Evolutionary conservation across 2,797 vertebrate genomes (phyloP), one percentile per base, ranked within the genome.

Genomic region (Galagoides demidoff): DNA sequence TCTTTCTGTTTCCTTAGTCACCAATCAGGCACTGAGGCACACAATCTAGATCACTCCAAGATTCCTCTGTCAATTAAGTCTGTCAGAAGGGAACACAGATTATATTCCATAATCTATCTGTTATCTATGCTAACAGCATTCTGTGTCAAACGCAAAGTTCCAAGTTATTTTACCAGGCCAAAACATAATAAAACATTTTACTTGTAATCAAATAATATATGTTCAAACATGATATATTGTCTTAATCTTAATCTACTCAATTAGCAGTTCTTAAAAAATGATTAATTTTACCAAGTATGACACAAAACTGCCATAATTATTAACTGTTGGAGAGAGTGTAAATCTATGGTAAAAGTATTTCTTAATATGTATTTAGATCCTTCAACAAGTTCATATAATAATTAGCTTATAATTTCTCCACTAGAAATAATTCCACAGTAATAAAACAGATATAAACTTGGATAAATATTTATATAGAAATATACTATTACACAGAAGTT

Each of bases 61-160:
- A 52, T 73, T n/a, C 34, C 19, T 82, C 64, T 57, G 19, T 23
- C 61, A 84, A 9, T 74, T 78, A 93, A 79, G 20, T 52, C 25
- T 94, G 59, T 57, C 64, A 31, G 39, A 66, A 90, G 37, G 27
- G 10, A 87, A 70, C 5, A 73, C 19, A 84, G 23, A 70, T n/a
- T 85, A 68, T 49, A 78, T 68, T 68, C 43, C 13, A 89, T 55
- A 78, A 73, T 74, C 12, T 8, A 77, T 49, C 16, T 14, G 77
- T 34, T 87, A 73, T 31, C 8, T 37, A 73, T 61, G 66, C 7
- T 71, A 64, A 52, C 12, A 89, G 16, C 11, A 86, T 66, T 93
- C 61, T 64, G n/a, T 87, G 8, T 86, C 31, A 95, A 89, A 94
- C 8, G 70, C 22, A 81, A 86, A 81, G 34, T 95, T 87, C 91